phyloP scores from a whole-genome alignment of 1,140 invertebrate genomes.

The Apis dorsata region DNA sequence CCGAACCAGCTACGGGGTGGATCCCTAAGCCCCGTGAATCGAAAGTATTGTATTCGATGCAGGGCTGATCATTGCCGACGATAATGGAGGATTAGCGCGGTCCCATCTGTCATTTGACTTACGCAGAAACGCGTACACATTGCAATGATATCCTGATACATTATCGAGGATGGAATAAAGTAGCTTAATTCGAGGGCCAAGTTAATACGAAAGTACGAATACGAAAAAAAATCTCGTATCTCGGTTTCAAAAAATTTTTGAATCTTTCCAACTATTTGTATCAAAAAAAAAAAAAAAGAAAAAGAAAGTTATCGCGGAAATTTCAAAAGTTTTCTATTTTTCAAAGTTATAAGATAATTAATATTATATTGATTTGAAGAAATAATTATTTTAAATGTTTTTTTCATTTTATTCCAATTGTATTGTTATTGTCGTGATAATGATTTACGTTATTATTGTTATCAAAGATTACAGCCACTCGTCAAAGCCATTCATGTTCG shows the following conservation, averaged over 20 bases:
- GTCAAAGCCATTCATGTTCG: neutral
- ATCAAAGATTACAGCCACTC: neutral
- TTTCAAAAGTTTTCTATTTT: neutral
- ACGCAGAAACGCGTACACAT: constrained; percentile 28
- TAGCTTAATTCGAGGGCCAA: neutral
- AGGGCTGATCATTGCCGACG: constrained; percentile 70
- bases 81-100: constrained; percentile 74
- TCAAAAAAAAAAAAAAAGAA: too few relatives aligned
- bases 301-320: neutral
- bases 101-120: constrained; percentile 72
- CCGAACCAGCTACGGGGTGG: constrained; percentile 39
- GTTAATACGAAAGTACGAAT: neutral
- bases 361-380: neutral
- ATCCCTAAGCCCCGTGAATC: constrained; percentile 67
- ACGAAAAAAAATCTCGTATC: neutral
- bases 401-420: neutral
- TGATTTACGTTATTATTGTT: neutral
- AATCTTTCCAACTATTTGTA: neutral
- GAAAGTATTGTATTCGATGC: constrained; percentile 63
- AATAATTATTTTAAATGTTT: neutral
- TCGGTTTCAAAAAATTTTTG: neutral
- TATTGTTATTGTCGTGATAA: neutral
- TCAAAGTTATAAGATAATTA: neutral
- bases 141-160: constrained; percentile 7
- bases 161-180: constrained; percentile 20